Evolutionary conservation across 2,113 vertebrate genomes (phyloP).

Genomic region (Microtus pennsylvanicus): DNA sequence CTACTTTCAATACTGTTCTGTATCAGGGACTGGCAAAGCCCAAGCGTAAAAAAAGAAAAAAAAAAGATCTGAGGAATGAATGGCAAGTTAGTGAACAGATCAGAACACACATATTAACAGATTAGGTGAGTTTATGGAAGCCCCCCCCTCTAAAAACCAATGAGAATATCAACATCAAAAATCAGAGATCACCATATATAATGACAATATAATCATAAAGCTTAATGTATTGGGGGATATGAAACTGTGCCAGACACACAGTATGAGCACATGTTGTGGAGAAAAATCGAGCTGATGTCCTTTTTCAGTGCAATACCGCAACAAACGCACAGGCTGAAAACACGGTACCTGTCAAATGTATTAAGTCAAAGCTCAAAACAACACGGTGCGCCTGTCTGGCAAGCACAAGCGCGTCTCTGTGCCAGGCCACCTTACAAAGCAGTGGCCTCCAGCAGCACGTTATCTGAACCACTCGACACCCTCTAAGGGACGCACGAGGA

Average conservation of each 20-base stretch:
- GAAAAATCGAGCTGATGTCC: background rate
- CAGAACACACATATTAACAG: background rate
- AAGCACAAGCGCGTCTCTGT: background rate
- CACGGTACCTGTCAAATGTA: background rate
- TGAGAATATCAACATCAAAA: background rate
- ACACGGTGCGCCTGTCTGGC: background rate
- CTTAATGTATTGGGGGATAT: background rate
- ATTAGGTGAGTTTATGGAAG: background rate
- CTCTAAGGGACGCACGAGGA: background rate
- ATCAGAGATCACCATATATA: background rate
- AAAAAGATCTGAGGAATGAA: background rate
- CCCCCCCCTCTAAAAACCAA: background rate
- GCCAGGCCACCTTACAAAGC: background rate
- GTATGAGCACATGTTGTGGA: too few species aligned
- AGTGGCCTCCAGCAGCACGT: background rate
- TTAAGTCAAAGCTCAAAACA: background rate
- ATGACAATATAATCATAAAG: background rate
- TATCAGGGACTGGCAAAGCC: background rate
- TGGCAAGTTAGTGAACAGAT: too few species aligned
- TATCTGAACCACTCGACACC: background rate
- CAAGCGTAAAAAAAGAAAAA: background rate
- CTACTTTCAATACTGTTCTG: background rate
- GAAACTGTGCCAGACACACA: background rate
- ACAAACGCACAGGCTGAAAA: background rate
- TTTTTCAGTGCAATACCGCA: background rate